Conservation (phyloP, 2,797 vertebrate species). For the Graptemys geographica region DNA sequence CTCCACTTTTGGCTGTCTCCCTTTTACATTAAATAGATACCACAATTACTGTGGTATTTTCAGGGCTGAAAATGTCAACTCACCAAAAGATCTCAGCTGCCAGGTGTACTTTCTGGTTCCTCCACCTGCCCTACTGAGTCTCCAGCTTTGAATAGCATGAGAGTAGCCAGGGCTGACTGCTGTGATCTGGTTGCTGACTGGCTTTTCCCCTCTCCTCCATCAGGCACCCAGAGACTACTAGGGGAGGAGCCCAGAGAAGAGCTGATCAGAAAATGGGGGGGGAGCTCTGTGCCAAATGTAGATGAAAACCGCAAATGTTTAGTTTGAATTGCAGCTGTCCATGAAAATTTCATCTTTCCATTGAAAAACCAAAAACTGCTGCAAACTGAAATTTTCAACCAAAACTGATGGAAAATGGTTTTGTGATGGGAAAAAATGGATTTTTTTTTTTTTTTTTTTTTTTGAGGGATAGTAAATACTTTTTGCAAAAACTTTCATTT, state of each 20-base stretch:
- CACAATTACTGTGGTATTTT: neutral
- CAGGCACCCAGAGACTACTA: neutral
- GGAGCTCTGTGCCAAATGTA: neutral
- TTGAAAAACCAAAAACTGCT: neutral
- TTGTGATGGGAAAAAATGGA: neutral
- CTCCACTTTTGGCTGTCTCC: neutral
- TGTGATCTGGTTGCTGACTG: neutral
- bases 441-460: neutral
- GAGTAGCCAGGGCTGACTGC: neutral
- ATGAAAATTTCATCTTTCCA: neutral
- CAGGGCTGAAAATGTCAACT: neutral
- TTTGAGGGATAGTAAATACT: neutral
- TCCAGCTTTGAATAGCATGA: neutral
- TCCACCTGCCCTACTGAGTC: neutral
- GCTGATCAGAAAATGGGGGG: neutral
- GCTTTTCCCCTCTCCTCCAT: neutral
- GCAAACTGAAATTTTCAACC: neutral
- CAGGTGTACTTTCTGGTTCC: neutral
- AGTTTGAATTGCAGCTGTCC: neutral
- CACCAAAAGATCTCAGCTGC: neutral
- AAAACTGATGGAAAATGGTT: neutral
- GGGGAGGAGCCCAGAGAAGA: neutral
- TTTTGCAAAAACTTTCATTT: neutral
- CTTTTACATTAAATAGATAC: neutral
- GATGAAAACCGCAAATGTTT: neutral